Base-by-base conservation (phyloP, 2,113 vertebrate species). In the Sorex araneus region DNA sequence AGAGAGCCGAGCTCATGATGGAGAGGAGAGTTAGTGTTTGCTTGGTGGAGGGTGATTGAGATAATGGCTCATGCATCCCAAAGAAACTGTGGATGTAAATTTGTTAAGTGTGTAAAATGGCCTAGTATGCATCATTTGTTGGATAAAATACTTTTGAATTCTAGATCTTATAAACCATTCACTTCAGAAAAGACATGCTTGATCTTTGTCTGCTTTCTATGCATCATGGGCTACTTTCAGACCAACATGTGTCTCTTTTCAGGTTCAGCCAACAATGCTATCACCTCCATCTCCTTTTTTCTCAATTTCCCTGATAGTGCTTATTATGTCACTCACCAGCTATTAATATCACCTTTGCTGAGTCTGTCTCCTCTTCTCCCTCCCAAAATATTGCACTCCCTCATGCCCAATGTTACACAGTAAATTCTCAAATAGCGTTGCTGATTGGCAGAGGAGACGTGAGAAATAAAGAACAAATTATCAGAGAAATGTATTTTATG, bases 401-500 rank as follows among this genome's bases (percentile, higher is more conserved):
- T 76, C n/a, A 50, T 75, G 11, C 57, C 32, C 60, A 92, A 4
- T 70, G 64, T 63, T 47, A 85, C 47, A 54, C 12, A 40, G 11
- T 54, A 50, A 76, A 36, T 78, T 95, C 36, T 87, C 43, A 87
- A 76, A 79, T 66, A 71, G 54, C 21, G 27, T 69, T 80, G 16
- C 34, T 80, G 36, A 77, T 27, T 84, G 32, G n/a, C 60, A 86
- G 40, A 86, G 7, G 3, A 19, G 76, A 89, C 94, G 40, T 54
- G 84, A 79, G 21, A 91, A 87, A 78, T 93, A 76, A 91, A 66
- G 36, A 80, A 86, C 32, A 40, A 75, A 27, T 76, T 60, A 84
- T 93, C 81, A 60, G 83, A 90, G 43, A 54, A 75, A 47, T 73
- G 27, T 25, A 6, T 84, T 78, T 89, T 80, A 18, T 88, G 71